Base-by-base conservation (phyloP, 2,797 vertebrate species). In the Lates japonicus region DNA sequence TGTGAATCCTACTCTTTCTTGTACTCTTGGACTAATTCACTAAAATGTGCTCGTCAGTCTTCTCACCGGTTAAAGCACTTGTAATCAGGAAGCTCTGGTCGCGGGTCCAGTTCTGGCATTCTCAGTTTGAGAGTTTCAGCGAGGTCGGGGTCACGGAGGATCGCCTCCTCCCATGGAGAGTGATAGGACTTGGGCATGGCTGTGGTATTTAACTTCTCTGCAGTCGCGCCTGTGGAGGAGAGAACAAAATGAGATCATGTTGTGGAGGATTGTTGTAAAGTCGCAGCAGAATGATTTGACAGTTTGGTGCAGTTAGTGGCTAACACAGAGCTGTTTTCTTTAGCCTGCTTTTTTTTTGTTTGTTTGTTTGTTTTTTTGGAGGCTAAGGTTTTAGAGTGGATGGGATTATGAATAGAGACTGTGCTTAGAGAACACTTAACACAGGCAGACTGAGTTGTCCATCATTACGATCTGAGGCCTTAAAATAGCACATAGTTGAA, bases 131-230 rank as follows among this genome's bases (percentile, higher is more conserved):
- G 93, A 46, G 96, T 95, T 57, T 97, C 97, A n/a, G 97, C 90
- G 8, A 99, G 96, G 67, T 96, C 95, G 0, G 98, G 98, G 74
- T 99, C 96, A 62, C 91, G 91, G 80, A 97, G 95, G 75, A 99
- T 98, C 44, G 97, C 98, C 93, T 98, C 95, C 89, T 98, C 97
- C 98, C 98, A 99, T 0, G 98, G 98, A 10, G 98, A 98, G 91
- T 97, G 96, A 84, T 99, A 99, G 80, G 95, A 97, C 83, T 97
- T 99, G 35, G 96, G 96, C 87, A 97, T 93, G 29, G 95, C 94
- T 20, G 96, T 96, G 51, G 94, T 92, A 80, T 97, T 97, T 80
- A 97, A 95, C 85, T 95, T 96, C 83, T 98, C 97, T 49, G 95
- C 95, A 69, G 96, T 94, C 72, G 93, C 92, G 72, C 96, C 97